Percentiles rank a stretch among this genome's conserved stretches.
Conservation (phyloP, 2,888 invertebrate genomes). For the Spialia ferax region DNA sequence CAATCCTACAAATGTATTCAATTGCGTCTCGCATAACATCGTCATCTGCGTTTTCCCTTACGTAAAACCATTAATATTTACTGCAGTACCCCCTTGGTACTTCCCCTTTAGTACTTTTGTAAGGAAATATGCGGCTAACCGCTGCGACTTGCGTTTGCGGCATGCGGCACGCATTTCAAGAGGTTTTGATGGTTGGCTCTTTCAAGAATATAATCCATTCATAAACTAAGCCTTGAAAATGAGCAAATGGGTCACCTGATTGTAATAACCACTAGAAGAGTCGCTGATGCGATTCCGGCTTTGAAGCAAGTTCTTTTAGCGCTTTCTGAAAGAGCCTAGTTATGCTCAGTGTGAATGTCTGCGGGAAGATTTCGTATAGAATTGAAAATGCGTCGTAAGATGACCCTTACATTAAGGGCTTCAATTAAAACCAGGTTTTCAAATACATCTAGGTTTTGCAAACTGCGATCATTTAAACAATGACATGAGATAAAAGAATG, state of each 20-base stretch:
- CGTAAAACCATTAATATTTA: conserved; percentile 37
- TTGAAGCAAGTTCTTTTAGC: not conserved
- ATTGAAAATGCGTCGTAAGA: too few species aligned
- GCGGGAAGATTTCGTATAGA: too few species aligned
- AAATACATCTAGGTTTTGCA: too few species aligned
- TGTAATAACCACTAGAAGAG: not conserved
- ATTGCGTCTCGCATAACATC: conserved; percentile 26
- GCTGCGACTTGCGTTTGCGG: conserved; percentile 16
- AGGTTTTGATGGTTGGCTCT: not conserved
- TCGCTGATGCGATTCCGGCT: not conserved
- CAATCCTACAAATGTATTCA: conserved; percentile 38
- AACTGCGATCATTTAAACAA: too few species aligned
- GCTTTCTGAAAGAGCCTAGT: too few species aligned
- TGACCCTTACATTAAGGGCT: too few species aligned
- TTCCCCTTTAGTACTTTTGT: conserved; percentile 19
- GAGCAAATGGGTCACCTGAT: conserved; percentile 7
- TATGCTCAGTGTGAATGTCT: too few species aligned
- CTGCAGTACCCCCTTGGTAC: conserved; percentile 28
- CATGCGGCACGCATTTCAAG: not conserved
- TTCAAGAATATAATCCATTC: not conserved
- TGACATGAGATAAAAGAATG: too few species aligned
- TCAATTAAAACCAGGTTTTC: too few species aligned
- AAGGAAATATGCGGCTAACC: not conserved
- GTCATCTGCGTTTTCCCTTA: conserved; percentile 31
- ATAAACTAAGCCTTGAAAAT: too few species aligned